Evolutionary conservation across 1,140 invertebrate species (phyloP), one percentile per base, ranked within the genome.

Genomic region (Pseudomyrmex gracilis): DNA sequence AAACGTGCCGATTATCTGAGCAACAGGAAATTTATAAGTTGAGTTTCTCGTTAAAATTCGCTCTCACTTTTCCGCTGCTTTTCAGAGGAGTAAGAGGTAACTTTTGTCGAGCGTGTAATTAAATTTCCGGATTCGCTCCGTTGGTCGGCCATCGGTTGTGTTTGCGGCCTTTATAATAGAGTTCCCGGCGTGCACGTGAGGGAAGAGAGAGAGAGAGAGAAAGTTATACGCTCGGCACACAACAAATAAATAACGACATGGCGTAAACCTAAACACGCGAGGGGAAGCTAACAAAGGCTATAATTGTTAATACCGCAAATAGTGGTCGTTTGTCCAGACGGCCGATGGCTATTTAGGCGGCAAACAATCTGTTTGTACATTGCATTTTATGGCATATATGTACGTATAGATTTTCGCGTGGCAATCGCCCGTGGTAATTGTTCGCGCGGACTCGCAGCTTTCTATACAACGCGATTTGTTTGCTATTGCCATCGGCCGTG

Each of bases 61-160:
- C 76, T 58, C 66, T 80, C 76, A 60, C 76, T 53, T 58, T 71
- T 34, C 55, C 45, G 66, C 55, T n/a, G 53, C 53, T 20, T 71
- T 58, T 60, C 53, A 12, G 24, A 12, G 12, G 4, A 34, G 34
- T 34, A 34, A 34, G 34, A 34, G 43, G 43, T 49, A 80, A 80
- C 76, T 80, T 71, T 80, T 80, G 76, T 71, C 76, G 22, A 58
- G 66, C 66, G 43, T 71, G 76, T 80, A 80, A 80, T 80, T 80
- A 80, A 80, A 80, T 80, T 80, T 80, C 53, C 76, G 53, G 76
- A 80, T 80, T 60, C 53, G 66, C 53, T 58, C 22, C 22, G 76
- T 80, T 71, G 61, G 76, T 49, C 43, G 66, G 53, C 66, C 76
- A 70, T 80, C 45, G 66, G 66, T 71, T 71, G 17, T 80, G 66